Percentiles rank a stretch among this genome's conserved stretches.
These are phyloP conservation scores for Caenorhabditis zanzibari DNA, from an alignment of 2,888 invertebrate species.

Conservation along the genomic window DNA sequence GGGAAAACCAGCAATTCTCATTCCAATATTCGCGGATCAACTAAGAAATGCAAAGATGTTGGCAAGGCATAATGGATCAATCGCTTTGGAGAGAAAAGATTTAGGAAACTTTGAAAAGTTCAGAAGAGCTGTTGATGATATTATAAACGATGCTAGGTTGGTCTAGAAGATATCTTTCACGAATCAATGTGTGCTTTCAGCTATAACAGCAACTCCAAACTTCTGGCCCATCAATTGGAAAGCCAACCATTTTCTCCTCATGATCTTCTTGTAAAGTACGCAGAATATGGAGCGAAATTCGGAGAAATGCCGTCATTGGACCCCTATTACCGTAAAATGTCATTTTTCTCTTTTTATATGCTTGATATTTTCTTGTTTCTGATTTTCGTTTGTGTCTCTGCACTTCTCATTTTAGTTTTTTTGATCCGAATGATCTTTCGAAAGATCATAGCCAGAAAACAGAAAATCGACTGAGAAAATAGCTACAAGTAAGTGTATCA, in stretches of 20 bases:
- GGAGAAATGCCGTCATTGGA: slow-evolving; percentile 46
- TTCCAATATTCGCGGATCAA: slow-evolving; percentile 72
- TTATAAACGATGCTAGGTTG: slow-evolving; percentile 9
- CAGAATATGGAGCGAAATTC: slow-evolving; percentile 49
- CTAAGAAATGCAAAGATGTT: slow-evolving; percentile 71
- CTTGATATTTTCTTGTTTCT: slow-evolving; percentile 25
- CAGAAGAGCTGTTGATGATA: slow-evolving; percentile 2
- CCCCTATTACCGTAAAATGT: slow-evolving; percentile 48
- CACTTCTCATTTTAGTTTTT: neutral
- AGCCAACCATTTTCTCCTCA: slow-evolving; percentile 44
- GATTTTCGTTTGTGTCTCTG: neutral
- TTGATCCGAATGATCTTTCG: neutral
- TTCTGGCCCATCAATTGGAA: slow-evolving; percentile 25
- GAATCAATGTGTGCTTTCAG: neutral
- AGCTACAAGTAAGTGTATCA: neutral
- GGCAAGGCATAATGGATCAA: slow-evolving; percentile 64
- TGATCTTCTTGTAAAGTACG: slow-evolving; percentile 45
- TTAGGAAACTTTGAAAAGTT: slow-evolving; percentile 52
- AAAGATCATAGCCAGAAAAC: neutral
- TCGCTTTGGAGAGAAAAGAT: slow-evolving; percentile 61
- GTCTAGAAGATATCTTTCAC: neutral
- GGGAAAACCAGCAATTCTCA: slow-evolving; percentile 55
- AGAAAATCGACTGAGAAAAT: neutral
- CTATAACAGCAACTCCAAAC: slow-evolving; percentile 21
- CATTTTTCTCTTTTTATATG: slow-evolving; percentile 48